phyloP scores from a whole-genome alignment of 2,797 vertebrate species.

The Crypturellus tataupa region DNA sequence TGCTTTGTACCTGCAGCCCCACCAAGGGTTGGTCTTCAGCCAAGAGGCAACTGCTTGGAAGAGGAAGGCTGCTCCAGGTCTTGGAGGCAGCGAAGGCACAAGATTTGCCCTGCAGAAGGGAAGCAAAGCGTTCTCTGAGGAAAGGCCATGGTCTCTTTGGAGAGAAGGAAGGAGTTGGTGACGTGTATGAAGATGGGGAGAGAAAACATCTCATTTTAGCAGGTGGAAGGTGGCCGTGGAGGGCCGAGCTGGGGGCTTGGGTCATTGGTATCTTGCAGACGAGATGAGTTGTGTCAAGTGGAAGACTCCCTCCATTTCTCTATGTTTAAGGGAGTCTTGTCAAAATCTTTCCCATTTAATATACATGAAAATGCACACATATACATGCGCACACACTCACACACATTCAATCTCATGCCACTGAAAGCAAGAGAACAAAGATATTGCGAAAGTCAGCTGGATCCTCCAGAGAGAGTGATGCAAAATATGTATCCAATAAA shows the following conservation, averaged over 20 bases:
- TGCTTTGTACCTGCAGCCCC: not conserved
- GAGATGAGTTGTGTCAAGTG: not conserved
- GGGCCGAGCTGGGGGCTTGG: not conserved
- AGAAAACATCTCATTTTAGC: not conserved
- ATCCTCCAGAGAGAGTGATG: constrained; percentile 24
- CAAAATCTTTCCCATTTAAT: not conserved
- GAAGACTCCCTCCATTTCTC: not conserved
- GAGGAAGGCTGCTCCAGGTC: not conserved
- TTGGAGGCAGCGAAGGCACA: not conserved
- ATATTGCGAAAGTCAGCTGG: not conserved
- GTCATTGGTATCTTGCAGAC: not conserved
- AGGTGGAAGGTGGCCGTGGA: not conserved
- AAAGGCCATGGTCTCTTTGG: not conserved
- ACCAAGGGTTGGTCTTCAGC: too few relatives aligned
- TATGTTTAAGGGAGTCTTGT: not conserved
- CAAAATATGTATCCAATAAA: constrained; percentile 70
- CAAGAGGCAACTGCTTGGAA: not conserved
- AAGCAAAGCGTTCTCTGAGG: not conserved
- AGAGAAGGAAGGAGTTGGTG: not conserved
- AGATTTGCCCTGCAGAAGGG: too few relatives aligned
- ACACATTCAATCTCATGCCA: not conserved
- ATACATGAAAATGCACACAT: too few relatives aligned
- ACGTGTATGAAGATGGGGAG: not conserved
- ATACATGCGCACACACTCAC: not conserved
- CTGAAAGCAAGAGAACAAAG: not conserved